Percentiles rank a stretch among this genome's conserved stretches.
Conservation (phyloP, 2,797 vertebrate species). For the Margarornis squamiger region DNA sequence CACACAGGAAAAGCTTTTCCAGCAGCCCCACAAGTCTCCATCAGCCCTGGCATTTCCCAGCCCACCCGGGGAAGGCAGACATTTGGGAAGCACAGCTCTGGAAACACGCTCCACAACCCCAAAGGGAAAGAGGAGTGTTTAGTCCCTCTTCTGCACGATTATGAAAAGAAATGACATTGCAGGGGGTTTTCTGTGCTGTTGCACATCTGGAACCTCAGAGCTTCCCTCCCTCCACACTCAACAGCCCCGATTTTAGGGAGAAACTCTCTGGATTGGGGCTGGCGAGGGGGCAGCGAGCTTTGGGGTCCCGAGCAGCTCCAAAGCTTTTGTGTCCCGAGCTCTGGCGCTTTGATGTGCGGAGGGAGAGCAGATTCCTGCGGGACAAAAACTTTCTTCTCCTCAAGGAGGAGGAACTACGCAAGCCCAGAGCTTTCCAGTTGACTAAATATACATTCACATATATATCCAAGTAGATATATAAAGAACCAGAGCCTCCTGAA, state of each 20-base stretch:
- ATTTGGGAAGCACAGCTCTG: neutral
- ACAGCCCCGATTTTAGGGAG: neutral
- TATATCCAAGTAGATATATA: accelerated
- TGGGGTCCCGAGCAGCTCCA: neutral
- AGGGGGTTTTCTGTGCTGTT: neutral
- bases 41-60: neutral
- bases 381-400: slow-evolving; percentile 1
- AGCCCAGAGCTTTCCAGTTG: neutral
- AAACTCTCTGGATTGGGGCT: neutral
- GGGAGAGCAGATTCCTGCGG: neutral
- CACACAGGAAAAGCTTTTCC: neutral
- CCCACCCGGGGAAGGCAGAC: neutral
- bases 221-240: neutral
- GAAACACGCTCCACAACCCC: neutral
- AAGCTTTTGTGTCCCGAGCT: neutral
- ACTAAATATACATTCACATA: neutral
- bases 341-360: neutral
- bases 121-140: neutral
- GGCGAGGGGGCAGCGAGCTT: neutral
- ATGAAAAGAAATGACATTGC: neutral
- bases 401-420: neutral
- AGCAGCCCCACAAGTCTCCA: neutral
- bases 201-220: neutral
- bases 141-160: accelerated
- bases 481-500: neutral